Evolutionary conservation across 1,140 invertebrate species (phyloP), one percentile per base, ranked within the genome.

Genomic region (Papilio glaucus): DNA sequence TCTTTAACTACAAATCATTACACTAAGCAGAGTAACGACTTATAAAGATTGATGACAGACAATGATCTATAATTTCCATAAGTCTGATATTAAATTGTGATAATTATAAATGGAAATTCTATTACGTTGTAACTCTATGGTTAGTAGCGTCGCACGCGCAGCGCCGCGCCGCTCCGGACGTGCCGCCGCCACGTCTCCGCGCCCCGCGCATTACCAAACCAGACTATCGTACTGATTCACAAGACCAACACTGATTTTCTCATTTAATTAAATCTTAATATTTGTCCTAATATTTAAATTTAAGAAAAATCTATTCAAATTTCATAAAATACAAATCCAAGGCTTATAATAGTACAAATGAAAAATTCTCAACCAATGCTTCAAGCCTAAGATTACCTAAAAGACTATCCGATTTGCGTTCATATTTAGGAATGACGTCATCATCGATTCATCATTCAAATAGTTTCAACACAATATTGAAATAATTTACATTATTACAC

Each of bases 181-280:
- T 37, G 60, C 60, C 62, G 29, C 62, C 29, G 62, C 37, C 62
- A 37, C 37, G 62, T 65, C 62, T 39, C 62, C 62, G 13, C 62
- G 62, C n/a, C 62, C 15, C 37, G 37, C 33, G 37, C 33, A 53
- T 53, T 53, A 53, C 45, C 45, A 53, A 18, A 1, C 18, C n/a
- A 2, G 4, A 53, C 33, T 65, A 39, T 65, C 37, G 62, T 18
- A 37, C 37, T 65, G 33, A 65, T 39, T 38, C 15, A 38, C 62
- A 9, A 37, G 3, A 15, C 9, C 10, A 12, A 18, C 18, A n/a
- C 62, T 39, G 15, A 65, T 53, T 21, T n/a, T 53, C 6, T 33
- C 29, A 33, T 33, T 33, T 33, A 33, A 33, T 33, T 33, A 3
- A 33, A 33, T 33, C 2, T 33, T 33, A 6, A 33, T 6, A 33